Percentiles rank a stretch among this genome's conserved stretches.
Conservation (phyloP, 1,140 invertebrate genomes). For the Melanaphis sacchari region DNA sequence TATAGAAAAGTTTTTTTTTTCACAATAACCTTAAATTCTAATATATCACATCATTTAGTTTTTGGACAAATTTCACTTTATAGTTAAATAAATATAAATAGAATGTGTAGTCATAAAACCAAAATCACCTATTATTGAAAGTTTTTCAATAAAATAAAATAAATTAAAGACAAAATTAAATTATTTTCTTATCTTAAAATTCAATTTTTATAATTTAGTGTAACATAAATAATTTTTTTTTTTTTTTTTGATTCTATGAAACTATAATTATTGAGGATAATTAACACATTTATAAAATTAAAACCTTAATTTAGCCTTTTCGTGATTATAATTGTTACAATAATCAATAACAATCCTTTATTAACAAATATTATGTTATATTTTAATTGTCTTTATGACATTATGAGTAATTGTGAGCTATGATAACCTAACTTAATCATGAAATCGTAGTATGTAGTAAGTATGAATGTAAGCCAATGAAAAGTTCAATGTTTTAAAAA, state of each 20-base stretch:
- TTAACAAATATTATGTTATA: background rate
- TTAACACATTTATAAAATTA: background rate
- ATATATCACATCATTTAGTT: background rate
- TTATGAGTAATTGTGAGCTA: background rate
- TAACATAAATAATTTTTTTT: background rate
- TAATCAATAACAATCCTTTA: no score
- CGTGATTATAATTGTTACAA: background rate
- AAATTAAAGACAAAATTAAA: slow-evolving; percentile 2
- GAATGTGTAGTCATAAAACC: slow-evolving; percentile 12
- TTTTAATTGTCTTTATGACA: background rate
- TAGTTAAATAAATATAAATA: slow-evolving; percentile 24
- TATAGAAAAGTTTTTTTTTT: slow-evolving; percentile 10
- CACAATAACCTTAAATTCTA: slow-evolving; percentile 22
- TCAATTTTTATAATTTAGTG: background rate
- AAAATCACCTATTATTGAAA: background rate
- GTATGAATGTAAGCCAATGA: background rate
- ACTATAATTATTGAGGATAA: background rate
- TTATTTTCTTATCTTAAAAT: background rate
- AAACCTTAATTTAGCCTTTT: background rate
- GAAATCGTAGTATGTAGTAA: no score
- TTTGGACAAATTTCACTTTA: slow-evolving; percentile 32
- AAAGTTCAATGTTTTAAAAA: background rate
- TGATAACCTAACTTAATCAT: no score
- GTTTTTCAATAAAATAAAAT: slow-evolving; percentile 14
- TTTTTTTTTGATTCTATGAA: background rate